Evolutionary conservation across 2,888 invertebrate species (phyloP).

Genomic region (Blera fallax): DNA sequence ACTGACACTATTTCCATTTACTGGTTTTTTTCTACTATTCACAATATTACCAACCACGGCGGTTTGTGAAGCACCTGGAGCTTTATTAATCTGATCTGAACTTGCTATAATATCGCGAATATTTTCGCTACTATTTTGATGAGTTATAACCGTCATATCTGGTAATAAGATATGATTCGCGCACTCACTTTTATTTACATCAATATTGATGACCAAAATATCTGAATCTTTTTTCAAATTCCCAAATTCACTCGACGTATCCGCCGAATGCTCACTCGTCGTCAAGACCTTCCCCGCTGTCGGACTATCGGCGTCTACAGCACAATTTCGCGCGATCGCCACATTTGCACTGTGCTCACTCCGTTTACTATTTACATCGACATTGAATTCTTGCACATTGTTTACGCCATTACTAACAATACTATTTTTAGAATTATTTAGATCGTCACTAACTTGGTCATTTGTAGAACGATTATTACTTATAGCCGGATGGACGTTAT

Average conservation of each 20-base stretch:
- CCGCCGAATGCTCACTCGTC: constrained; percentile 1
- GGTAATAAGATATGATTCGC: not conserved
- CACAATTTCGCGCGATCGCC: constrained; percentile 42
- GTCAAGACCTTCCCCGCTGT: constrained; percentile 40
- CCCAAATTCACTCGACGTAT: not conserved
- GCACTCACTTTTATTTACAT: constrained; percentile 23
- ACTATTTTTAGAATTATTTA: constrained; percentile 63
- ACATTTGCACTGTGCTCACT: constrained; percentile 27
- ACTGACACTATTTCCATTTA: not conserved
- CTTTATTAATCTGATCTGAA: constrained; percentile 44
- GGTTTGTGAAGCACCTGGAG: constrained; percentile 15
- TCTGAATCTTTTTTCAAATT: not conserved
- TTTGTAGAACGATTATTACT: constrained; percentile 46
- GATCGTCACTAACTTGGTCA: constrained; percentile 63
- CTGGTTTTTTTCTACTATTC: constrained; percentile 6
- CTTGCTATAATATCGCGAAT: constrained; percentile 64
- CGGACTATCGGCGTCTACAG: constrained; percentile 32
- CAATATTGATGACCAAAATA: not conserved
- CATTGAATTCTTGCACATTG: constrained; percentile 66
- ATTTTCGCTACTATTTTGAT: constrained; percentile 72
- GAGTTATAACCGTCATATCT: constrained; percentile 73
- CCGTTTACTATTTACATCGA: constrained; percentile 59
- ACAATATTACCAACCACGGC: not conserved
- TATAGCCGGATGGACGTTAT: constrained; percentile 47
- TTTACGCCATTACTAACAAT: constrained; percentile 60